Evolutionary conservation across 2,888 invertebrate species (phyloP).

Genomic region (Caenorhabditis sulstoni): DNA sequence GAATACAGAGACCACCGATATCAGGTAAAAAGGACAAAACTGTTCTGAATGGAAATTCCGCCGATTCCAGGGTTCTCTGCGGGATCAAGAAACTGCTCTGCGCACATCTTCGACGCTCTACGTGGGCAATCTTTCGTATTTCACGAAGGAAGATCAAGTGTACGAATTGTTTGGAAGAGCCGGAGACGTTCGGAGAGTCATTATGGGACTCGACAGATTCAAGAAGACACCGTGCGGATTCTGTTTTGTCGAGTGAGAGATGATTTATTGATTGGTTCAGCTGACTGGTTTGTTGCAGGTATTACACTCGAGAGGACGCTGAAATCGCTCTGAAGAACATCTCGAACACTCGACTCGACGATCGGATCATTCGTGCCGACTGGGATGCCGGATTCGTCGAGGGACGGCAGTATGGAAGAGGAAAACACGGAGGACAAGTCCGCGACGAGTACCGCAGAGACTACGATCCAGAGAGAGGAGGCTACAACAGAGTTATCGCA

Average conservation of each 20-base stretch:
- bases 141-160: constrained; percentile 94
- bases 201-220: constrained; percentile 98
- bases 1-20: constrained; percentile 79
- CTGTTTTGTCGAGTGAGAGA: constrained; percentile 92
- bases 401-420: constrained; percentile 97
- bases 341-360: constrained; percentile 89
- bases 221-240: constrained; percentile 99
- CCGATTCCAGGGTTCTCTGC: constrained; percentile 70
- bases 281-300: constrained; percentile 76
- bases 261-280: constrained; percentile 51
- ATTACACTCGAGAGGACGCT: constrained; percentile 83
- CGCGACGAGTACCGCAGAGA: constrained; percentile 98
- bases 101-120: constrained; percentile 90
- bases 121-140: constrained; percentile 97
- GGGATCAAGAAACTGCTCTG: constrained; percentile 86
- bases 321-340: constrained; percentile 87
- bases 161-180: constrained; percentile 96
- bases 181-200: constrained; percentile 92
- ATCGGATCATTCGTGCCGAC: constrained; percentile 95
- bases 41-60: too few species aligned
- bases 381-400: constrained; percentile 99
- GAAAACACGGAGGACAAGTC: constrained; percentile 98
- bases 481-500: constrained; percentile 86
- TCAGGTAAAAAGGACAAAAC: constrained; percentile 69
- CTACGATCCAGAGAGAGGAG: constrained; percentile 95